Base-by-base conservation (phyloP, 2,797 vertebrate genomes). In the Borostomias antarcticus region DNA sequence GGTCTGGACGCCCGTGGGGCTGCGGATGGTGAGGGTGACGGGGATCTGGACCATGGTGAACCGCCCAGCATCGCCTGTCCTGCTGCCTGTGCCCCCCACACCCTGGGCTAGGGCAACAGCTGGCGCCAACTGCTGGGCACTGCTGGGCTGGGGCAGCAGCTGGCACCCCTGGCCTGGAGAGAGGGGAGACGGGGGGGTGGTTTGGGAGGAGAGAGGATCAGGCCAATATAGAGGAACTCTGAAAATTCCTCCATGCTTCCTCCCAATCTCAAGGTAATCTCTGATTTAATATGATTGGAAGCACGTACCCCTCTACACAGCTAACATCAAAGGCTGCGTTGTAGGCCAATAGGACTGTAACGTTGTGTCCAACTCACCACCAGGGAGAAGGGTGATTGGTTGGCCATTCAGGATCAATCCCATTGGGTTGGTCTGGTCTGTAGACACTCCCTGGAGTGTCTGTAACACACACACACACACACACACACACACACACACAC, bases 391-490 rank as follows among this genome's bases (percentile, higher is more conserved):
- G 29, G 93, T 92, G 67, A 94, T 89, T 23, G 91, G 90, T 68
- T 94, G 93, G 11, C 94, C 93, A 0, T 94, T 94, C 67, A 95
- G 77, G 32, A 94, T 87, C 32, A 93, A 93, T 9, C 92, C 91
- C 67, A 94, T 84, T 48, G 91, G 89, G 63, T 74, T 43, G 32
- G 84, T 2, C 88, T 86, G 4, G 89, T 83, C 53, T 84, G 78
- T 60, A 90, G 40, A 82, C 1, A 88, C 23, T 25, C 35, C 90
- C 74, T 87, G 85, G 64, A 89, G 0, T 88, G 89, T 76, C 92
- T 47, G 28, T 17, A 45, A 73, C 7, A 25, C 40, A 51, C 17
- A 67, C n/a, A n/a, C n/a, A 30, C 10, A 64, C 25, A 37, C 50
- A 40, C 9, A 25, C 50, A 17, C 28, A 51, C 57, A 11, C n/a